Conservation (phyloP, 2,888 invertebrate genomes). For the Tillus elongatus region DNA sequence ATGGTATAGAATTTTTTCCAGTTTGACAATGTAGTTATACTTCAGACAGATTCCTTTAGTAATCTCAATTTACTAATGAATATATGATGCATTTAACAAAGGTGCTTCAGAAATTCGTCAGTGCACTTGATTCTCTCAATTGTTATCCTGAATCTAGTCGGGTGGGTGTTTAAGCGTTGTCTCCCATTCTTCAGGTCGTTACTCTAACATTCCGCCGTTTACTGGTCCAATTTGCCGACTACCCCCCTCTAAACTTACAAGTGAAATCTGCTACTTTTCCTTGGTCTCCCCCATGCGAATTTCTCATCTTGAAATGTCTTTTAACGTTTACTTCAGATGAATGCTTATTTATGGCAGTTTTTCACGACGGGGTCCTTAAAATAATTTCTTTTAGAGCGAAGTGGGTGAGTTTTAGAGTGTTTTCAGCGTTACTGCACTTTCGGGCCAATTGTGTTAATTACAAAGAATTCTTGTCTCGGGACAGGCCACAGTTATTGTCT, state of each 20-base stretch:
- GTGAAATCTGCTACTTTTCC: conserved; percentile 22
- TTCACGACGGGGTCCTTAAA: conserved; percentile 18
- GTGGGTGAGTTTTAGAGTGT: no score
- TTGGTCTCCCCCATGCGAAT: no score
- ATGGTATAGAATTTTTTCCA: no score
- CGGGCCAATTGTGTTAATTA: conserved; percentile 21
- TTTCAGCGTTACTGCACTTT: conserved; percentile 15
- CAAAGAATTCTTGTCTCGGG: no score
- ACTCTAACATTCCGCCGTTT: conserved; percentile 35
- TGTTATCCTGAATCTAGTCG: conserved; percentile 17
- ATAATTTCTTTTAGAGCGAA: no score
- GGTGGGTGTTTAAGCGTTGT: conserved; percentile 29
- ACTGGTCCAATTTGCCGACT: conserved; percentile 38
- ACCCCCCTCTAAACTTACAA: conserved; percentile 24
- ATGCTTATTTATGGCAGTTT: conserved; percentile 28
- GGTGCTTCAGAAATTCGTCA: no score
- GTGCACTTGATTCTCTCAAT: no score
- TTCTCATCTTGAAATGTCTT: conserved; percentile 28
- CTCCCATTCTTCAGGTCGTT: conserved; percentile 35
- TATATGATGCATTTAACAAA: no score
- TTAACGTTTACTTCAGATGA: conserved; percentile 26
- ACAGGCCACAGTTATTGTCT: no score
- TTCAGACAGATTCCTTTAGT: no score
- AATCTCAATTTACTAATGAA: no score
- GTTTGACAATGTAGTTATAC: no score